Conservation (phyloP, 2,797 vertebrate species). For the Gallinago stenura region DNA sequence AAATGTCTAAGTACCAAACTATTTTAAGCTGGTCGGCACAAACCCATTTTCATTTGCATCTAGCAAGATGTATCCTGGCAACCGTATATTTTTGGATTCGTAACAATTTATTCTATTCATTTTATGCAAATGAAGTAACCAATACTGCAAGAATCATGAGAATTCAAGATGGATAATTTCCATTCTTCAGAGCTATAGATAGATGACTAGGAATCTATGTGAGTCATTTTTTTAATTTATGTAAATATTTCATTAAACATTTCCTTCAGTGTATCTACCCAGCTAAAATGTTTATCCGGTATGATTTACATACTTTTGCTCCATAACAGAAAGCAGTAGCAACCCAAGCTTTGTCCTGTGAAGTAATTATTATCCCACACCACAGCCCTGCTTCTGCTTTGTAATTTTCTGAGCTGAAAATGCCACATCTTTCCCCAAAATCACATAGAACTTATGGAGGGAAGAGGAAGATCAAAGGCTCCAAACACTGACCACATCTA, state of each 20-base stretch:
- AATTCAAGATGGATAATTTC: constrained; percentile 57
- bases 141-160: constrained; percentile 68
- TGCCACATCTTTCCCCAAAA: background rate
- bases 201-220: background rate
- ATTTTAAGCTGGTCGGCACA: constrained; percentile 78
- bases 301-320: background rate
- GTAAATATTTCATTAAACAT: background rate
- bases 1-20: constrained; percentile 67
- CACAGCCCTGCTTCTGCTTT: background rate
- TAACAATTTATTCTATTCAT: constrained; percentile 80
- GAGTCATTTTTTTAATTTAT: background rate
- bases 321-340: background rate
- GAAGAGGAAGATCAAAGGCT: background rate
- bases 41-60: constrained; percentile 81
- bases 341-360: background rate
- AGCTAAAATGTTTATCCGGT: background rate
- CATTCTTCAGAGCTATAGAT: constrained; percentile 39
- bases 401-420: background rate
- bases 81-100: constrained; percentile 82
- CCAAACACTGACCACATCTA: background rate
- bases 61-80: constrained; percentile 82
- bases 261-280: background rate
- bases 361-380: background rate
- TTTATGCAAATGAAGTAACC: constrained; percentile 77
- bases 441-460: background rate